Percentiles rank a stretch among this genome's conserved stretches.
Evolutionary conservation across 2,888 invertebrate species (phyloP).

Genomic region (Brachyptera risi): DNA sequence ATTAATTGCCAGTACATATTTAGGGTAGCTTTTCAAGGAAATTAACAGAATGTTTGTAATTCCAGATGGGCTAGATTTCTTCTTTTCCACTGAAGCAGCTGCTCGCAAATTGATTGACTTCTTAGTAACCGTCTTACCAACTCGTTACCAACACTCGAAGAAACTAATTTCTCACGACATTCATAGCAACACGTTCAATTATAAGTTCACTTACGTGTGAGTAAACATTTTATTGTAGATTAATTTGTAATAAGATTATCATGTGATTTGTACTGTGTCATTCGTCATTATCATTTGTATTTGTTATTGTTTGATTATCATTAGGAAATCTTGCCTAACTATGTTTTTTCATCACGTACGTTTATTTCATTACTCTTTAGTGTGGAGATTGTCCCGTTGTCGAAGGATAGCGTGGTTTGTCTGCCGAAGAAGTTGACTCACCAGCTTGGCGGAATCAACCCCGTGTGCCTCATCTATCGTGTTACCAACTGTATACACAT

Average conservation of each 20-base stretch:
- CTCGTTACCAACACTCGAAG: constrained; percentile 84
- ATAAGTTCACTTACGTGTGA: constrained; percentile 80
- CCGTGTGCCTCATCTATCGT: constrained; percentile 81
- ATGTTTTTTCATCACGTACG: no score
- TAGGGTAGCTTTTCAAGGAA: no score
- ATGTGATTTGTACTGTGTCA: no score
- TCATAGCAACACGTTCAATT: constrained; percentile 93
- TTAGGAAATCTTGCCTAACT: no score
- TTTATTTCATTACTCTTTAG: constrained; percentile 48
- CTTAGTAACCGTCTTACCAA: constrained; percentile 79
- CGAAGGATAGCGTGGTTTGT: constrained; percentile 91
- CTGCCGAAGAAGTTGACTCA: constrained; percentile 81
- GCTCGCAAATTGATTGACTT: constrained; percentile 97
- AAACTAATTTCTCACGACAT: constrained; percentile 96
- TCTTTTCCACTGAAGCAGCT: constrained; percentile 80
- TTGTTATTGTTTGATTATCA: no score
- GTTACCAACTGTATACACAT: constrained; percentile 88
- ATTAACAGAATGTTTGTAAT: no score
- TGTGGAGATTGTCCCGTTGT: constrained; percentile 93
- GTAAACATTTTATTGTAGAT: constrained; percentile 43
- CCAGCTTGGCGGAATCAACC: constrained; percentile 80
- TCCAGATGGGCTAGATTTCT: constrained; percentile 93
- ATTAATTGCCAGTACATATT: no score
- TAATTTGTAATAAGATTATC: not conserved
- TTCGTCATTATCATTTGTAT: no score